These are phyloP conservation scores for Anoncus sp. DNA, from an alignment of 2,888 invertebrate genomes.

Conservation along the genomic window DNA sequence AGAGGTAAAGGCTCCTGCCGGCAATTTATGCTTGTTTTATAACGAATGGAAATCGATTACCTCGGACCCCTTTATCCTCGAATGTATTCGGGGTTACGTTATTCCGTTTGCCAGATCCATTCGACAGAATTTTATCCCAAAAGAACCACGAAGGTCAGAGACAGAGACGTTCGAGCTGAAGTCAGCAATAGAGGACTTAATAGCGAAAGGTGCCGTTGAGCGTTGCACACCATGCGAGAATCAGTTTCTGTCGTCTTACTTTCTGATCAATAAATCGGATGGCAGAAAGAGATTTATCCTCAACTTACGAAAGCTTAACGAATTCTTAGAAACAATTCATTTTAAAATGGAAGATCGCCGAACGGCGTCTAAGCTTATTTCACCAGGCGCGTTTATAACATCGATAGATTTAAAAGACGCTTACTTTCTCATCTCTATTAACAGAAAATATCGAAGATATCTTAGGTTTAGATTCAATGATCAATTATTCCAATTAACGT, in stretches of 20 bases:
- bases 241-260: constrained; percentile 33
- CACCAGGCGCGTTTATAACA: background rate
- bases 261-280: constrained; percentile 46
- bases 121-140: no score
- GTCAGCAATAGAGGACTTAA: constrained; percentile 29
- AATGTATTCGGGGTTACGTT: no score
- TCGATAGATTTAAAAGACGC: constrained; percentile 1
- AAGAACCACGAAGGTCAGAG: no score
- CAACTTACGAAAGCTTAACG: constrained; percentile 62
- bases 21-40: no score
- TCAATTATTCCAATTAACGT: background rate
- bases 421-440: background rate
- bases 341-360: constrained; percentile 62
- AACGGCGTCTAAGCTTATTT: constrained; percentile 32
- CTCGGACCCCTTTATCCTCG: no score
- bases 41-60: no score
- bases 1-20: no score
- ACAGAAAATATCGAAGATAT: background rate
- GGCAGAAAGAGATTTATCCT: constrained; percentile 37
- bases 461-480: background rate
- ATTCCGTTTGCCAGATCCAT: no score
- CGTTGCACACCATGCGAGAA: constrained; percentile 16
- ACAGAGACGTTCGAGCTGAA: no score
- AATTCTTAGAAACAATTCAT: constrained; percentile 44
- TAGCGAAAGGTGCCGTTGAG: constrained; percentile 38